Percentiles rank a stretch among this genome's conserved stretches.
phyloP scores from a whole-genome alignment of 1,140 invertebrate genomes.

The Coptotermes formosanus region DNA sequence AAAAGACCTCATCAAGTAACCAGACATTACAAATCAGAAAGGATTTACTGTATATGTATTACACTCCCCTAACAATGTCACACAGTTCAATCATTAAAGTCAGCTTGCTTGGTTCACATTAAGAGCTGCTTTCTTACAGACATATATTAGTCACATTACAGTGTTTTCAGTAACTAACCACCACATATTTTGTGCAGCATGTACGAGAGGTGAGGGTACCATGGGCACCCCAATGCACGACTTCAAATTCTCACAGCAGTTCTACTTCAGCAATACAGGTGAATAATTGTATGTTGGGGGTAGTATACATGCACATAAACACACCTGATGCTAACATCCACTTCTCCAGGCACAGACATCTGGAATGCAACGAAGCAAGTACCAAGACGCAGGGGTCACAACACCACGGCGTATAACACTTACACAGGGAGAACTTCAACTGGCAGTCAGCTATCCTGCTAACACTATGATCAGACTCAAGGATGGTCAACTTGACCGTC shows the following conservation, averaged over 20 bases:
- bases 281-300: neutral
- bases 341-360: neutral
- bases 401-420: constrained; percentile 41
- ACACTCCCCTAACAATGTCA: too few species aligned
- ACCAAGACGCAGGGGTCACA: neutral
- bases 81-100: too few species aligned
- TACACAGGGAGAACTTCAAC: constrained; percentile 42
- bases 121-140: too few species aligned
- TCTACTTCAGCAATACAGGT: neutral
- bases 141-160: too few species aligned
- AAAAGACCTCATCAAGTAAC: too few species aligned
- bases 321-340: neutral
- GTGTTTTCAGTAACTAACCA: too few species aligned
- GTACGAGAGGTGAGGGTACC: neutral
- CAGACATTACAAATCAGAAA: too few species aligned
- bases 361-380: neutral
- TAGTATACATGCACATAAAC: neutral
- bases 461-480: constrained; percentile 42
- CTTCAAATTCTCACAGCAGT: neutral
- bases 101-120: too few species aligned
- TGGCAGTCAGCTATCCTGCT: constrained; percentile 45
- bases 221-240: too few species aligned
- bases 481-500: constrained; percentile 36
- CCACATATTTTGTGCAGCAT: too few species aligned
- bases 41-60: too few species aligned